Percentiles rank a stretch among this genome's conserved stretches.
These are phyloP conservation scores for Oconnorella tubifera DNA, from an alignment of 2,888 invertebrate genomes.

Conservation along the genomic window DNA sequence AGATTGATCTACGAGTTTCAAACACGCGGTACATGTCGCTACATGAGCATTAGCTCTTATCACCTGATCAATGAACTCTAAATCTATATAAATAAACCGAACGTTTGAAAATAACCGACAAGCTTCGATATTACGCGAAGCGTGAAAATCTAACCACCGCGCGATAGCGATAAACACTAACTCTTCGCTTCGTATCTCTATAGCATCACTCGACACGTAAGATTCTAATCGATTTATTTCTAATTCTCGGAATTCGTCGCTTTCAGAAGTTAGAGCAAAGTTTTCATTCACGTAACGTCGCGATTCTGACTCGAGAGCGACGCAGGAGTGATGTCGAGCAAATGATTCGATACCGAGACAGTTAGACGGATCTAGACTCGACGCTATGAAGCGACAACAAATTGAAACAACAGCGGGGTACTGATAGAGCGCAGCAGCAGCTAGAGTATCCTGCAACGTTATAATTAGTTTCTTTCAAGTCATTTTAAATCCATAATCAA, in stretches of 20 bases:
- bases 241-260: conserved; percentile 51
- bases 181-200: conserved; percentile 52
- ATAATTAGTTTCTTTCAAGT: no score
- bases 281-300: conserved; percentile 50
- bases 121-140: conserved; percentile 39
- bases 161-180: conserved; percentile 51
- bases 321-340: conserved; percentile 51
- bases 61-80: conserved; percentile 40
- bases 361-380: conserved; percentile 53
- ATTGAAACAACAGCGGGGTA: conserved; percentile 46
- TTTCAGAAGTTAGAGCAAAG: conserved; percentile 48
- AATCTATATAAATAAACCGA: conserved; percentile 43
- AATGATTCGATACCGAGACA: conserved; percentile 54
- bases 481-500: no score
- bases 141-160: conserved; percentile 48
- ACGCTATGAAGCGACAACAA: conserved; percentile 48
- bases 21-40: conserved; percentile 41
- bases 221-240: conserved; percentile 43
- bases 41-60: conserved; percentile 45
- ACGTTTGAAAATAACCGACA: conserved; percentile 44
- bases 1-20: conserved; percentile 44
- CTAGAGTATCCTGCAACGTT: conserved; percentile 54
- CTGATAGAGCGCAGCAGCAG: conserved; percentile 52
- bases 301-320: conserved; percentile 44
- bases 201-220: conserved; percentile 50